Evolutionary conservation across 2,797 vertebrate genomes (phyloP).

Genomic region (Graptemys geographica): DNA sequence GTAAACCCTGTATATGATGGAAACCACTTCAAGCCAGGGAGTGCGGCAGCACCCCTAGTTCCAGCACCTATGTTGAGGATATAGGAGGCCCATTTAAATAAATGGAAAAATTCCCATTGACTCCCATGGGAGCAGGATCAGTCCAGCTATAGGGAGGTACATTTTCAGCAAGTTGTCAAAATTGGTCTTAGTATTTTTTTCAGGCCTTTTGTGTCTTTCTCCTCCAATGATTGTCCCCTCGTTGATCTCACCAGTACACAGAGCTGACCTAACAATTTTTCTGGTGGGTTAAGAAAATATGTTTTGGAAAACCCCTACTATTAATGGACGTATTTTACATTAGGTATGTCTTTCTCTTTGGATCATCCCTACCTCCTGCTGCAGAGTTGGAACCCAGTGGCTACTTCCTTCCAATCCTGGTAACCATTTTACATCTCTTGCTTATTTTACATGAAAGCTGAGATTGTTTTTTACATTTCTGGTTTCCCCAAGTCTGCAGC

Average conservation of each 20-base stretch:
- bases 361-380: neutral
- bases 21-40: no score
- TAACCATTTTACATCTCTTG: neutral
- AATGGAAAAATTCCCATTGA: neutral
- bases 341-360: fast-evolving
- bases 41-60: no score
- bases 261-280: neutral
- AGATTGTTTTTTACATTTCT: neutral
- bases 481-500: neutral
- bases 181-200: neutral
- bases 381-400: neutral
- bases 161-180: neutral
- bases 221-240: neutral
- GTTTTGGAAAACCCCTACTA: neutral
- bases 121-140: neutral
- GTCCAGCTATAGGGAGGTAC: neutral
- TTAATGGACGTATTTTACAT: neutral
- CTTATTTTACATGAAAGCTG: neutral
- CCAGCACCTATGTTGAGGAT: neutral
- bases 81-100: neutral
- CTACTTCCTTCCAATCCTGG: neutral
- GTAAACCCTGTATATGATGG: no score
- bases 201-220: neutral
- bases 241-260: neutral
- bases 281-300: neutral